phyloP scores from a whole-genome alignment of 2,797 vertebrate species.

The Peromyscus attwateri region DNA sequence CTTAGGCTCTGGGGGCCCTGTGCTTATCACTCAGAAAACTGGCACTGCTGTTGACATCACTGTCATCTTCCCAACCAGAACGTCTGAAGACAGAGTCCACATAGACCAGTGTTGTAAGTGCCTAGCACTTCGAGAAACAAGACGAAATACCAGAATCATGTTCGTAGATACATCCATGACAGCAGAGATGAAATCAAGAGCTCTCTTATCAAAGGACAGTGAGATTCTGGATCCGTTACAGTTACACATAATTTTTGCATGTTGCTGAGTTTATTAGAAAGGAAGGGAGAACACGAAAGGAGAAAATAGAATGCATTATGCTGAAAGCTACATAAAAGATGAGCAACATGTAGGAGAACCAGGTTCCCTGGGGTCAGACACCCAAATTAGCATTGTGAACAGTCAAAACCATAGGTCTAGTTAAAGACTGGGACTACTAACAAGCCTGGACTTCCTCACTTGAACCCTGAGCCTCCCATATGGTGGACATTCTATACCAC shows the following conservation, averaged over 20 bases:
- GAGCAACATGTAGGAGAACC: not conserved
- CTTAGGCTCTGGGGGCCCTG: not conserved
- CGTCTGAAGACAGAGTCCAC: constrained; percentile 21
- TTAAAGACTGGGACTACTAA: not conserved
- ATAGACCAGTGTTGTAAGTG: constrained; percentile 30
- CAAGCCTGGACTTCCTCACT: not conserved
- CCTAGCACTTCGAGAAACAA: constrained; percentile 40
- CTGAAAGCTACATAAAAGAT: constrained; percentile 5
- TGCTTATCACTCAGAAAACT: not conserved
- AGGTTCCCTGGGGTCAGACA: not conserved
- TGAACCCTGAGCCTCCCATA: not conserved
- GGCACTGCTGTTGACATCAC: not conserved
- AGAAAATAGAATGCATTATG: not conserved
- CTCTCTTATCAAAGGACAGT: constrained; percentile 33
- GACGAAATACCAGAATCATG: constrained; percentile 9
- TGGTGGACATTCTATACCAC: too few relatives aligned
- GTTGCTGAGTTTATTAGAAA: constrained; percentile 38
- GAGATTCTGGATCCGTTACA: constrained; percentile 11
- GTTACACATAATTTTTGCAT: not conserved
- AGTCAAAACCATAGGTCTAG: not conserved
- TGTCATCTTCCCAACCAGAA: not conserved
- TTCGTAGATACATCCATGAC: not conserved
- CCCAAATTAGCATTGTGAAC: not conserved
- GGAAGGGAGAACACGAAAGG: constrained; percentile 13
- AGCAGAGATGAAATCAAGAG: not conserved